Percentiles rank a stretch among this genome's conserved stretches.
Evolutionary conservation across 2,113 vertebrate genomes (phyloP).

Genomic region (Nettapus auritus): DNA sequence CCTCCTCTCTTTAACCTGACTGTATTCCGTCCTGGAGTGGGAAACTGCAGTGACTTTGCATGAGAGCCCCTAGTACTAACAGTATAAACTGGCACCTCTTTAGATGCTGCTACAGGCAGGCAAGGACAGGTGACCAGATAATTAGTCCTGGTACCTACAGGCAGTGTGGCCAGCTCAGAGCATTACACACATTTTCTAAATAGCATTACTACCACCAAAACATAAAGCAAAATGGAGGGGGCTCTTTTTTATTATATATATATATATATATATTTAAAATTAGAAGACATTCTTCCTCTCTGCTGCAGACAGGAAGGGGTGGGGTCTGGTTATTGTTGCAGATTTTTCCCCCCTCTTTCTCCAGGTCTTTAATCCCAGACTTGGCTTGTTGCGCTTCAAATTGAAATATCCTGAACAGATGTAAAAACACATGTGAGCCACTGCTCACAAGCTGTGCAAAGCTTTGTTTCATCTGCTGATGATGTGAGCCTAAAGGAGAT

Average conservation of each 20-base stretch:
- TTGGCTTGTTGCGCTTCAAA: constrained; percentile 92
- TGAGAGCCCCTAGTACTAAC: background rate
- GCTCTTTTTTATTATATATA: background rate
- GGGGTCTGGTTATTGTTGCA: constrained; percentile 62
- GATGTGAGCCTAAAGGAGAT: constrained; percentile 96
- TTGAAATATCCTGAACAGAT: constrained; percentile 99
- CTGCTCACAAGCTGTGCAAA: constrained; percentile 89
- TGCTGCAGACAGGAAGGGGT: constrained; percentile 24
- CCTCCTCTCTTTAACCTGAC: background rate
- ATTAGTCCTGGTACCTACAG: background rate
- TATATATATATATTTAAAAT: background rate
- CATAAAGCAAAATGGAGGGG: constrained; percentile 13
- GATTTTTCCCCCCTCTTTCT: constrained; percentile 56
- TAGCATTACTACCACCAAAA: background rate
- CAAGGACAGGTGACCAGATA: background rate
- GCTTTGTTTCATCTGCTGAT: constrained; percentile 97
- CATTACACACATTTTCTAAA: background rate
- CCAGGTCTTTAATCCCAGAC: constrained; percentile 89
- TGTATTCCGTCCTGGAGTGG: background rate
- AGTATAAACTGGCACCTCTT: background rate
- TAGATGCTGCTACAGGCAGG: background rate
- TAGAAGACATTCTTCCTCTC: background rate
- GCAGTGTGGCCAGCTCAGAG: accelerated
- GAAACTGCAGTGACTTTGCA: background rate
- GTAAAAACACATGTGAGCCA: constrained; percentile 96